Evolutionary conservation across 2,888 invertebrate species (phyloP).

Genomic region (Hipparchia semele): DNA sequence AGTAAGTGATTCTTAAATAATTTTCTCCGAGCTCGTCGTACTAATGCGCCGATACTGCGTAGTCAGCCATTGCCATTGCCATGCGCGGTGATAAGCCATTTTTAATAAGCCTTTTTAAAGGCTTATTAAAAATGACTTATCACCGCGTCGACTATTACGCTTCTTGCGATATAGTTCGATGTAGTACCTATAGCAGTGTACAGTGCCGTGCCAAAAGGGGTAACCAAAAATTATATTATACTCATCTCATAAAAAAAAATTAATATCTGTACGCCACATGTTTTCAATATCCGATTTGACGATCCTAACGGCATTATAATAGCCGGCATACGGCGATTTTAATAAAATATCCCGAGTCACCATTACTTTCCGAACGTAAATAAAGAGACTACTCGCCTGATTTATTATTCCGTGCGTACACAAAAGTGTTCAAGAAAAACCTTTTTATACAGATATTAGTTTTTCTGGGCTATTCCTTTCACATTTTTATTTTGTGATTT

Average conservation of each 20-base stretch:
- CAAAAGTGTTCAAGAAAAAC: slow-evolving; percentile 27
- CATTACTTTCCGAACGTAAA: slow-evolving; percentile 26
- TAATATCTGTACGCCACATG: slow-evolving; percentile 26
- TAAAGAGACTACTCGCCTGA: slow-evolving; percentile 21
- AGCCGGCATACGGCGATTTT: slow-evolving; percentile 25
- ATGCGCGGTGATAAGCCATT: no score
- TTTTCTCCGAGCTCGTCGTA: no score
- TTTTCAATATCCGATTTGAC: slow-evolving; percentile 27
- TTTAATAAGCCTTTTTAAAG: no score
- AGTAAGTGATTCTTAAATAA: no score
- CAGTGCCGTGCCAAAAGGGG: not conserved
- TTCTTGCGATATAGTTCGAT: no score
- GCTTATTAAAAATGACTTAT: no score
- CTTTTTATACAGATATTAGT: slow-evolving; percentile 25
- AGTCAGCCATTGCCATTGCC: no score
- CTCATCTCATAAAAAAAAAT: slow-evolving; percentile 3
- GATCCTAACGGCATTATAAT: slow-evolving; percentile 28
- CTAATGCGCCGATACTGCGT: no score
- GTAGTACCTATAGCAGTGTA: not conserved
- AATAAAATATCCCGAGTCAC: slow-evolving; percentile 26
- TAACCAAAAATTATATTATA: not conserved
- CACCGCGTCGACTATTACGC: no score
- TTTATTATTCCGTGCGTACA: slow-evolving; percentile 28
- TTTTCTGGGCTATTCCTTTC: slow-evolving; percentile 18
- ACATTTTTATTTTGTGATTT: slow-evolving; percentile 11